These are phyloP conservation scores for Athrips mouffetella DNA, from an alignment of 2,888 invertebrate genomes.

Conservation along the genomic window DNA sequence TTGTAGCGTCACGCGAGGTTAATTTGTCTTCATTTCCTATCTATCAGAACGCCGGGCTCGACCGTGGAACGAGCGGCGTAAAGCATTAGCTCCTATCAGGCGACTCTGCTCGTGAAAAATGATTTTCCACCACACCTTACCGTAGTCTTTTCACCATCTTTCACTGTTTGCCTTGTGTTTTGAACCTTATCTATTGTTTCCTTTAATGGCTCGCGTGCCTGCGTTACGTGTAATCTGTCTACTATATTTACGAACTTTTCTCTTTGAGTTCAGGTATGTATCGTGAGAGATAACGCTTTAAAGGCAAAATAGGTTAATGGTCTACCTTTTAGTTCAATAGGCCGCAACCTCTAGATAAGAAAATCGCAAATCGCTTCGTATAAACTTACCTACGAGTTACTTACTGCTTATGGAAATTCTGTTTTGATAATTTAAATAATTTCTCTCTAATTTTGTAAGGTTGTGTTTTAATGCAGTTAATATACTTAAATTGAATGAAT, in stretches of 20 bases:
- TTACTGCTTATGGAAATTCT: neutral
- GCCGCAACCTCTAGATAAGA: slow-evolving; percentile 2
- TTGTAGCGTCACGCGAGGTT: slow-evolving; percentile 69
- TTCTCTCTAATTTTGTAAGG: neutral
- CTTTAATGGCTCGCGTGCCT: slow-evolving; percentile 58
- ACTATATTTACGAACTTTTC: slow-evolving; percentile 52
- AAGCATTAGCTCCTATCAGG: slow-evolving; percentile 71
- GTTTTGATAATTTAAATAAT: neutral
- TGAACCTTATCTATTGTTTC: slow-evolving; percentile 60
- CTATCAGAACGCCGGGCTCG: slow-evolving; percentile 57
- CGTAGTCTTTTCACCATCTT: slow-evolving; percentile 58
- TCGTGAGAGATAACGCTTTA: slow-evolving; percentile 30
- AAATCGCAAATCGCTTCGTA: slow-evolving; percentile 1
- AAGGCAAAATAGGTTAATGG: slow-evolving; percentile 22
- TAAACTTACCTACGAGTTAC: neutral
- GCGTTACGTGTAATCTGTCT: slow-evolving; percentile 45
- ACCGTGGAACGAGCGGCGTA: slow-evolving; percentile 35
- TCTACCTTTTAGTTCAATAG: slow-evolving; percentile 18
- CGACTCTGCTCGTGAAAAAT: slow-evolving; percentile 71
- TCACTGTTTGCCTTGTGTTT: slow-evolving; percentile 60
- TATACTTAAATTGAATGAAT: neutral
- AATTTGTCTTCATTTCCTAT: slow-evolving; percentile 78
- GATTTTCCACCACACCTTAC: slow-evolving; percentile 71
- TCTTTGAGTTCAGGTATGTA: slow-evolving; percentile 59
- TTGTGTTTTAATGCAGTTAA: neutral